Base-by-base conservation (phyloP, 1,140 invertebrate genomes). In the Drosophila ohnishii region DNA sequence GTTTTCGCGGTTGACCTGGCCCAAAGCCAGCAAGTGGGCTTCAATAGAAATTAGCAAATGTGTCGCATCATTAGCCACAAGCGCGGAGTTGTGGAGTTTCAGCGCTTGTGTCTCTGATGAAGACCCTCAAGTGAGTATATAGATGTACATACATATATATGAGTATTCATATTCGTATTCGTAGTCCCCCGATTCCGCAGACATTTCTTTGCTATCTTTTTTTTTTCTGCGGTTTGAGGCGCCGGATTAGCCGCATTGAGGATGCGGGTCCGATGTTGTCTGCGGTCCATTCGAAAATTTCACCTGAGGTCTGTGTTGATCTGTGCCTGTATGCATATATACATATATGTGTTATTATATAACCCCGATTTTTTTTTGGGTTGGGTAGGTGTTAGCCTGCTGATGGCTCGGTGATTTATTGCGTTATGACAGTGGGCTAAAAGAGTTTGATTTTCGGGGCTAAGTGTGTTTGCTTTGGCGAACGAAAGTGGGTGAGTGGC, bases 31-130 rank as follows among this genome's bases (percentile, higher is more conserved):
- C 76, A 80, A 80, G 76, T 89, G 80, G 73, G 80, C 70, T 74
- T 80, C 84, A 80, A 89, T 89, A 88, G 84, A 88, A 88, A 88
- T 88, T 88, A 88, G 85, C 84, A 88, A 88, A 88, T 88, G 84
- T 88, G 84, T 88, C 84, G 84, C 84, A 88, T 88, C 84, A 88
- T 88, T 88, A 88, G 84, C 84, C 81, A 84, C 76, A 87, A 86
- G 63, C 53, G 53, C 22, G 30, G 44, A 80, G 60, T 48, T 60
- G 74, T 37, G 48, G 44, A 58, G 65, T 58, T 71, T 39, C 58
- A 39, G 42, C 28, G 62, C 16, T 75, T 71, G 75, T 71, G 67
- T 72, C 69, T 71, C 66, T 71, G 65, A 72, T 72, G 83, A 87
- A 87, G 83, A 89, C 80, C 78, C 80, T 87, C 84, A 88, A 87